phyloP scores from a whole-genome alignment of 2,113 vertebrate genomes.

The Pionites leucogaster region DNA sequence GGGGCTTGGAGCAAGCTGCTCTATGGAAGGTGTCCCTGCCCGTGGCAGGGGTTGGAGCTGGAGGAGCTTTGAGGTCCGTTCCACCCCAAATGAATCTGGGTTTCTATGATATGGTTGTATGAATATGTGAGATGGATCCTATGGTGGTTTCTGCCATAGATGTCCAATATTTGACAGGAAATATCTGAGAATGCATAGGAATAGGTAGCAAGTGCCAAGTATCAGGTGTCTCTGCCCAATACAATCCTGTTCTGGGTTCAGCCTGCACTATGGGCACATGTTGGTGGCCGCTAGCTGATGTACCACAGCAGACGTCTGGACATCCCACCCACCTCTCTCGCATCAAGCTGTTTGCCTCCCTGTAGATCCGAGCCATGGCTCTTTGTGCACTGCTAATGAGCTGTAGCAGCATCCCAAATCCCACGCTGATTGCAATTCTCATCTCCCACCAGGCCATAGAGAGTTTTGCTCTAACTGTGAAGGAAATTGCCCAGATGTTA shows the following conservation, averaged over 20 bases:
- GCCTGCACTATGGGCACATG: not conserved
- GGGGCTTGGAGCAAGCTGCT: too few species aligned
- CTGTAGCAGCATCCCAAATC: not conserved
- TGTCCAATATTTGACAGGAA: not conserved
- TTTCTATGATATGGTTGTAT: not conserved
- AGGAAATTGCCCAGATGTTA: constrained; percentile 95
- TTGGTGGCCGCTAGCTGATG: not conserved
- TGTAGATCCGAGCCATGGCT: not conserved
- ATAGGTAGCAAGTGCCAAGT: not conserved
- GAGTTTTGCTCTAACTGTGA: constrained; percentile 94
- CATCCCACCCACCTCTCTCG: not conserved
- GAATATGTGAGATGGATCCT: not conserved
- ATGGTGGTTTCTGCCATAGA: not conserved
- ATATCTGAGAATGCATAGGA: not conserved
- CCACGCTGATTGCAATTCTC: not conserved
- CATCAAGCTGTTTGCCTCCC: not conserved
- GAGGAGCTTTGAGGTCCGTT: too few species aligned
- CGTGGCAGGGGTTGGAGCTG: fast-evolving
- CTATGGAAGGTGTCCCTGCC: too few species aligned
- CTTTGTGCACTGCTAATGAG: fast-evolving
- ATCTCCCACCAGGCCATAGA: constrained; percentile 88
- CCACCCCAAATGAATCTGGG: not conserved
- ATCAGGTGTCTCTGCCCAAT: not conserved
- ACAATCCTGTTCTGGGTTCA: not conserved
- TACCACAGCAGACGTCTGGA: not conserved